Conservation (phyloP, 2,888 invertebrate genomes). For the Pyrrhia umbra region DNA sequence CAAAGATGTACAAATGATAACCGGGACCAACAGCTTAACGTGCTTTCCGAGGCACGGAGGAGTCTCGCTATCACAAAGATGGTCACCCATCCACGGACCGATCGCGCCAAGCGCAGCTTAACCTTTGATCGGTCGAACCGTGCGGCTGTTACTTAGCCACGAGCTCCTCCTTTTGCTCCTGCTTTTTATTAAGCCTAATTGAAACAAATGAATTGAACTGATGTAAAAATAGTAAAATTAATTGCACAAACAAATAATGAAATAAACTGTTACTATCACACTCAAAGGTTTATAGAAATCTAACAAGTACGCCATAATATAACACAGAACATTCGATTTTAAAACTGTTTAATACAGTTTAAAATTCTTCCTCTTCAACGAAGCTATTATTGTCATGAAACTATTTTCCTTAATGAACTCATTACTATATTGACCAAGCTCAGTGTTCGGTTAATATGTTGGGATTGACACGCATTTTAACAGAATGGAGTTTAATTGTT, state of each 20-base stretch:
- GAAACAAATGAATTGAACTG: too few species aligned
- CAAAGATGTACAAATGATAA: too few species aligned
- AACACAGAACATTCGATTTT: slow-evolving; percentile 3
- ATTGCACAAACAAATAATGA: background rate
- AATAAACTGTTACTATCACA: slow-evolving; percentile 14
- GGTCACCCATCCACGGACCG: too few species aligned
- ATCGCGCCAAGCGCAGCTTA: too few species aligned
- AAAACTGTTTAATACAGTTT: background rate
- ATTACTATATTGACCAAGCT: slow-evolving; percentile 12
- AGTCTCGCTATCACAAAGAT: too few species aligned
- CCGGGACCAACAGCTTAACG: too few species aligned
- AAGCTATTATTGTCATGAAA: slow-evolving; percentile 22
- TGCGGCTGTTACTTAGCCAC: too few species aligned
- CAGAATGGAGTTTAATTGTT: slow-evolving; percentile 15
- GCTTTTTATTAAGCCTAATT: too few species aligned
- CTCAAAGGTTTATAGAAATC: slow-evolving; percentile 22
- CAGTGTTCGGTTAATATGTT: slow-evolving; percentile 34
- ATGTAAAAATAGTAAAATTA: slow-evolving; percentile 12
- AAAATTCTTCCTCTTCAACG: background rate
- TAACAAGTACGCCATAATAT: too few species aligned
- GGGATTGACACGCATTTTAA: slow-evolving; percentile 26
- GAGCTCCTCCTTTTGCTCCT: too few species aligned
- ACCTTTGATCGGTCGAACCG: too few species aligned
- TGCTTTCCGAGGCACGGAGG: too few species aligned
- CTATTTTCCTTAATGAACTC: slow-evolving; percentile 46